Evolutionary conservation across 2,797 vertebrate species (phyloP).

Genomic region (Tachyglossus aculeatus): DNA sequence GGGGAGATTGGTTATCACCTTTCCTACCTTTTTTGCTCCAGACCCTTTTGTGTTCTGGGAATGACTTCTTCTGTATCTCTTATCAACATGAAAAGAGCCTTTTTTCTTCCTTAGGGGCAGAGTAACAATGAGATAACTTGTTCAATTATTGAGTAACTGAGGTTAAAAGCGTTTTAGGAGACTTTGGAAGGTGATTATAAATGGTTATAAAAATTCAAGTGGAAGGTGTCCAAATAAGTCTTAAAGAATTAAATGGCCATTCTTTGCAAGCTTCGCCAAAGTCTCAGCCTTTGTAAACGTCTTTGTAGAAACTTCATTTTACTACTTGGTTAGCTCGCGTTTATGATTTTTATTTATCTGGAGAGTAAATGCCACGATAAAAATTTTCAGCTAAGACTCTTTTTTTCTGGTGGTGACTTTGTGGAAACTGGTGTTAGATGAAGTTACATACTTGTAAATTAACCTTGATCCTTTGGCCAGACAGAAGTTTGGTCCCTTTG

Average conservation of each 20-base stretch:
- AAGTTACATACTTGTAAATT: background rate
- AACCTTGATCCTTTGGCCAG: background rate
- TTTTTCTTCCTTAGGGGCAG: slow-evolving; percentile 61
- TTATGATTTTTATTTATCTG: background rate
- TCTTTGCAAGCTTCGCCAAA: background rate
- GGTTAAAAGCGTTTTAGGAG: slow-evolving; percentile 63
- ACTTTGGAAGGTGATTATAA: slow-evolving; percentile 58
- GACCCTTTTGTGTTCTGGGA: slow-evolving; percentile 64
- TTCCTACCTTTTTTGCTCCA: slow-evolving; percentile 60
- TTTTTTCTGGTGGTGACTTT: background rate
- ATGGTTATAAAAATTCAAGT: slow-evolving; percentile 64
- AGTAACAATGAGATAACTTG: slow-evolving; percentile 64
- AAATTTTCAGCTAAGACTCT: background rate
- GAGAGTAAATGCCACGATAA: slow-evolving; percentile 3
- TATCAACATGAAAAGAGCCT: slow-evolving; percentile 78
- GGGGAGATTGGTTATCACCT: slow-evolving; percentile 6
- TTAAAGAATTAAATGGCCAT: background rate
- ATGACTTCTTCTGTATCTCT: slow-evolving; percentile 70
- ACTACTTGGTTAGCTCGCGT: background rate
- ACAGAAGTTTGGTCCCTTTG: background rate
- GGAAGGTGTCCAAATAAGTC: slow-evolving; percentile 41
- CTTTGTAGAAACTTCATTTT: slow-evolving; percentile 16
- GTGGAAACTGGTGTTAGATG: background rate
- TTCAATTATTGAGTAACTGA: slow-evolving; percentile 59
- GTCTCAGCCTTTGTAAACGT: slow-evolving; percentile 18